These are phyloP conservation scores for Philereme transversata DNA, from an alignment of 2,888 invertebrate species.

Conservation along the genomic window DNA sequence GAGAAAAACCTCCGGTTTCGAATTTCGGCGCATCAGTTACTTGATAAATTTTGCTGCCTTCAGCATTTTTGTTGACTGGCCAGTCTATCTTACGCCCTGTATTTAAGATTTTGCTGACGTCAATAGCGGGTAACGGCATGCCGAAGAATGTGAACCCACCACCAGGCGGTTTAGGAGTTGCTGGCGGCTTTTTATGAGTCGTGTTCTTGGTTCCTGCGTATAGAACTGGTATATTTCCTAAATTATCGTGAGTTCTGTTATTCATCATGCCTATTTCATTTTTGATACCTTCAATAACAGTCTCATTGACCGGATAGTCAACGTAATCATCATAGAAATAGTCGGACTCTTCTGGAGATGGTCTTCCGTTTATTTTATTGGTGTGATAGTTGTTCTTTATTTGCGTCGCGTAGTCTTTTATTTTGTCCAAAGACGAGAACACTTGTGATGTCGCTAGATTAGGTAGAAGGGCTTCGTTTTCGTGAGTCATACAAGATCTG, in stretches of 20 bases:
- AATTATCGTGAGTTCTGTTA: constrained; percentile 71
- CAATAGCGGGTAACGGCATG: constrained; percentile 89
- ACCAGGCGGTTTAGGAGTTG: constrained; percentile 74
- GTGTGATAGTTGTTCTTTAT: constrained; percentile 71
- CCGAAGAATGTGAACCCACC: constrained; percentile 93
- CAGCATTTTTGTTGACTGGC: constrained; percentile 66
- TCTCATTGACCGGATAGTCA: constrained; percentile 89
- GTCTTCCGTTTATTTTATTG: constrained; percentile 81
- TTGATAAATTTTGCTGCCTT: constrained; percentile 64
- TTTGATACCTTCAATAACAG: constrained; percentile 67
- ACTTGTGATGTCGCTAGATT: constrained; percentile 84
- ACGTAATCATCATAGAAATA: constrained; percentile 93
- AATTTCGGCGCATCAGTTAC: constrained; percentile 84
- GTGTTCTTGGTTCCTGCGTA: constrained; percentile 65
- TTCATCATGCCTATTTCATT: constrained; percentile 59
- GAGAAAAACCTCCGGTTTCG: constrained; percentile 90
- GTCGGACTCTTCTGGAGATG: constrained; percentile 90
- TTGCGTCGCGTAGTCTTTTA: constrained; percentile 74
- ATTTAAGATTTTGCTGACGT: constrained; percentile 86
- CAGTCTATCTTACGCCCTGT: constrained; percentile 76
- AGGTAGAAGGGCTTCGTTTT: constrained; percentile 85
- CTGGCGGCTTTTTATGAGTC: constrained; percentile 54
- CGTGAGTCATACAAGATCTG: constrained; percentile 86
- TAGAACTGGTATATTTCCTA: constrained; percentile 84
- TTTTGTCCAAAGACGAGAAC: constrained; percentile 83